phyloP scores from a whole-genome alignment of 2,797 vertebrate species.

The Apogon talboti region DNA sequence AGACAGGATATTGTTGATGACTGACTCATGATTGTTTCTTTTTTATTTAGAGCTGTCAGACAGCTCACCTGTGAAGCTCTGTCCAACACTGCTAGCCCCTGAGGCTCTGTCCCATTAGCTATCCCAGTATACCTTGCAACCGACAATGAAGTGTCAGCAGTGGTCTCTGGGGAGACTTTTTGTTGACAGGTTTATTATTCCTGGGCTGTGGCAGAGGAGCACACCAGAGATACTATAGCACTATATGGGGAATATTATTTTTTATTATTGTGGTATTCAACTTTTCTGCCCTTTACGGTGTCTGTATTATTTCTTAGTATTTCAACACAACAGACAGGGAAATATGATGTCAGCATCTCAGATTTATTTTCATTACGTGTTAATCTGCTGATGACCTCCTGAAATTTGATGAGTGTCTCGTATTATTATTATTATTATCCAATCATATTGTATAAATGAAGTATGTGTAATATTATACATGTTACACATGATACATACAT shows the following conservation, averaged over 20 bases:
- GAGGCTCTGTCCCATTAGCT: slow-evolving; percentile 52
- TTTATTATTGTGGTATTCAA: not conserved
- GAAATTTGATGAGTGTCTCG: too few species aligned
- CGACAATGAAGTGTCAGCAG: slow-evolving; percentile 56
- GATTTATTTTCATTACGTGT: not conserved
- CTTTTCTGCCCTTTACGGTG: not conserved
- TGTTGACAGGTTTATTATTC: slow-evolving; percentile 70
- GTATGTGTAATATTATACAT: not conserved
- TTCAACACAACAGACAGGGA: not conserved
- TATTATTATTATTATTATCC: too few species aligned
- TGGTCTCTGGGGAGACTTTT: slow-evolving; percentile 38
- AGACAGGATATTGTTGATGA: not conserved
- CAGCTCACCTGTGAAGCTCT: slow-evolving; percentile 40
- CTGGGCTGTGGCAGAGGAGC: slow-evolving; percentile 21
- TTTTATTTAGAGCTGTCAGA: slow-evolving; percentile 11
- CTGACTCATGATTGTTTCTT: not conserved
- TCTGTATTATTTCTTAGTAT: not conserved
- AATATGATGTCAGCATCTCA: not conserved
- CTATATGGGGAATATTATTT: slow-evolving; percentile 3
- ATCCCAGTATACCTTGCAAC: slow-evolving; percentile 52
- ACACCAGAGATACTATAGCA: not conserved
- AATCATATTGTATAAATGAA: too few species aligned
- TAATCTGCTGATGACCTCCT: not conserved
- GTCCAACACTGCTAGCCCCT: slow-evolving; percentile 15
- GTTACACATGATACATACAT: not conserved